Evolutionary conservation across 2,888 invertebrate genomes (phyloP), one percentile per base, ranked within the genome.

Genomic region (Carcina quercana): DNA sequence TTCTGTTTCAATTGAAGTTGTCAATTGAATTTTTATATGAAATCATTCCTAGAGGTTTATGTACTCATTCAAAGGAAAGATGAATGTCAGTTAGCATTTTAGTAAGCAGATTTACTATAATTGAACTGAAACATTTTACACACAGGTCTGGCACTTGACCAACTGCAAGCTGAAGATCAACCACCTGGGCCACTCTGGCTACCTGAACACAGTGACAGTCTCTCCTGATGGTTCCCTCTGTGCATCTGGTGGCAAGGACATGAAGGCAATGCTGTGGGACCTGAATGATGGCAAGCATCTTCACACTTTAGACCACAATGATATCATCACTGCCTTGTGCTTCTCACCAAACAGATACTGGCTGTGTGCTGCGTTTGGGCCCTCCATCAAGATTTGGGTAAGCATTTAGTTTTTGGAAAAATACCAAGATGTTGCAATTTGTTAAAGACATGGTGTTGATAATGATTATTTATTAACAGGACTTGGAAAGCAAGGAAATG

Each of bases 331-430:
- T 57, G 95, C 98, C 3, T 86, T 99, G 57, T 96, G 97, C 89
- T 99, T 99, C 92, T 97, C 97, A 44, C 99, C 99, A 43, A 99
- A 99, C 87, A 91, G 98, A 67, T 99, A 99, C 70, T 99, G 99
- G 99, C 89, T 99, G 46, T 99, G 99, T 78, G 99, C 98, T 64
- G 99, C 99, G 13, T 98, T 95, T 61, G 98, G 98, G 56, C 95
- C 97, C 44, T 93, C 94, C 54, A 98, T 99, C 74, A 98, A 97
- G 86, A 98, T 99, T 72, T 99, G 98, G 98, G 92, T 92, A 86
- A 62, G 83, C 62, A 11, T 24, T 17, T 17, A 17, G 17, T n/a
- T n/a, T n/a, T n/a, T 22, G 24, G n/a, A n/a, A n/a, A n/a, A 5
- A 17, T 17, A 17, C 20, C 20, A 20, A 17, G 17, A n/a, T 20